phyloP scores from a whole-genome alignment of 2,888 invertebrate species.

The Rotaria macrura region DNA sequence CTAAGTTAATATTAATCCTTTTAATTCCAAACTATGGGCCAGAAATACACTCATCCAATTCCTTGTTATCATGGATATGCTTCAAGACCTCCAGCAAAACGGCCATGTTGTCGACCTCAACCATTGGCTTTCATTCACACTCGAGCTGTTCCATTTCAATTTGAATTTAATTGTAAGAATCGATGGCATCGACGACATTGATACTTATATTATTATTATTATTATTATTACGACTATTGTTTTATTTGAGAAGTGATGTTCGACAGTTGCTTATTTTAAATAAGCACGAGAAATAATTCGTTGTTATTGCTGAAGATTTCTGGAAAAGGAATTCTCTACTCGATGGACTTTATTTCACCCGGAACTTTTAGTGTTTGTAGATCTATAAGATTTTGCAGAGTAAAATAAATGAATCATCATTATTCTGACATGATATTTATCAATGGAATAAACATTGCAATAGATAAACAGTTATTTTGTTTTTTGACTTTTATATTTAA shows the following conservation, averaged over 20 bases:
- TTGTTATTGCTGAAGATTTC: too few relatives aligned
- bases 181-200: background rate
- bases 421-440: too few relatives aligned
- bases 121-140: background rate
- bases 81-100: background rate
- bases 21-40: background rate
- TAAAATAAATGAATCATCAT: background rate
- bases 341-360: too few relatives aligned
- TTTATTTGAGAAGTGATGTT: background rate
- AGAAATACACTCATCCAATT: background rate
- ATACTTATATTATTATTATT: background rate
- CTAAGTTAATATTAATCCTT: background rate
- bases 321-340: too few relatives aligned
- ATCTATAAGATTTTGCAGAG: too few relatives aligned
- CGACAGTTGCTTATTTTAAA: too few relatives aligned
- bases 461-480: too few relatives aligned
- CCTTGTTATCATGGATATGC: background rate
- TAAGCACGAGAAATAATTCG: too few relatives aligned
- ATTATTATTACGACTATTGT: background rate
- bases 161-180: background rate
- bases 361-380: too few relatives aligned
- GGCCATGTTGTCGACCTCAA: background rate
- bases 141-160: background rate
- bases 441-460: too few relatives aligned
- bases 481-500: too few relatives aligned